A percentile compares a stretch with the other conserved stretches of the same genome.
Evolutionary conservation across 2,888 invertebrate genomes (phyloP).

Genomic region (Holacanthella duospinosa): DNA sequence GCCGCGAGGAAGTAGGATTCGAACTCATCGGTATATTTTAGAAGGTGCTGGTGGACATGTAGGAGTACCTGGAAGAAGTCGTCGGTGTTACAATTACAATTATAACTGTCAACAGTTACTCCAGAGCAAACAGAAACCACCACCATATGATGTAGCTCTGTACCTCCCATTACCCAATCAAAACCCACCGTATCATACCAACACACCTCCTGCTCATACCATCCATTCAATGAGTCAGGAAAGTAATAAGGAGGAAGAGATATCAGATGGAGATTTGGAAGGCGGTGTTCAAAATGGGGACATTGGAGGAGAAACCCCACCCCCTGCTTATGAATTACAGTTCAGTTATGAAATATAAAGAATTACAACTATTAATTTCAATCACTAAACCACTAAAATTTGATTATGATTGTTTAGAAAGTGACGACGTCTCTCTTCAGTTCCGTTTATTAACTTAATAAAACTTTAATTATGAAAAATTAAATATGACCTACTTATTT

Average conservation of each 20-base stretch:
- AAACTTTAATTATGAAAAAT: too few species aligned
- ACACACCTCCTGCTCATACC: background rate
- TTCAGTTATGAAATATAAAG: conserved; percentile 1
- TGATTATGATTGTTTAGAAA: too few species aligned
- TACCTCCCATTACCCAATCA: conserved; percentile 26
- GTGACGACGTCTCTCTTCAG: too few species aligned
- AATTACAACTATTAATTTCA: background rate
- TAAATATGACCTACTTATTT: too few species aligned
- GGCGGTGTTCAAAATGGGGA: background rate
- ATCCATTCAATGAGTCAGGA: background rate
- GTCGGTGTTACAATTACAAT: background rate
- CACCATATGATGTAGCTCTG: conserved; percentile 34
- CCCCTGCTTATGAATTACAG: background rate
- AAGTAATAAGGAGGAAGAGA: background rate
- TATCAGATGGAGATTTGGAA: background rate
- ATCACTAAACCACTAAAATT: too few species aligned
- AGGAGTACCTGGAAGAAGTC: conserved; percentile 2
- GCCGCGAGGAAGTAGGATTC: background rate
- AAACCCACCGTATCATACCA: background rate
- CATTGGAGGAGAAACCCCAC: conserved; percentile 3
- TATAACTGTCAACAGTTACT: background rate
- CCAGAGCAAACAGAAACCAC: conserved; percentile 23
- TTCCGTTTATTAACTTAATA: too few species aligned
- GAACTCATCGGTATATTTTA: background rate
- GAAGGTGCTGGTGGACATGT: background rate